A percentile compares a stretch with the other conserved stretches of the same genome.
These are phyloP conservation scores for Pelecanus crispus DNA, from an alignment of 2,113 vertebrate genomes.

Conservation along the genomic window DNA sequence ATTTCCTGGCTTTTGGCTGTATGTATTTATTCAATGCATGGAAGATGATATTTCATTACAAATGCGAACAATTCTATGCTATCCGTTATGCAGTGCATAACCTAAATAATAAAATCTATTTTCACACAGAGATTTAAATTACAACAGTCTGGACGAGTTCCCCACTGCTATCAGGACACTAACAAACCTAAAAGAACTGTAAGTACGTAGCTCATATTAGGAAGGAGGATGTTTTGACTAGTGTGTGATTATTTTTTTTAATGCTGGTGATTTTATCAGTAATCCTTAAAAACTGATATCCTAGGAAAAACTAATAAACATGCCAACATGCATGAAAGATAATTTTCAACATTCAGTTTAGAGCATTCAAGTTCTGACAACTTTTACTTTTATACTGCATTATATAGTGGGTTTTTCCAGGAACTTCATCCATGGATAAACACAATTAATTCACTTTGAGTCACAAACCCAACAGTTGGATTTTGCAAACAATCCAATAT, in stretches of 20 bases:
- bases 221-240: constrained; percentile 19
- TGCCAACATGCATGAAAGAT: background rate
- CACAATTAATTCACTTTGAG: background rate
- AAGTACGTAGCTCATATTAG: constrained; percentile 66
- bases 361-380: background rate
- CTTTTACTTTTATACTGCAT: background rate
- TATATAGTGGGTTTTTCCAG: background rate
- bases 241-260: background rate
- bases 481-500: background rate
- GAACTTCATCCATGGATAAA: background rate
- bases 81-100: background rate
- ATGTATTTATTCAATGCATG: background rate
- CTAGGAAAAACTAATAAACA: background rate
- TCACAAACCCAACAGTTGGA: background rate
- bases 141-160: constrained; percentile 83
- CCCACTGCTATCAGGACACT: constrained; percentile 84
- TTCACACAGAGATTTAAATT: constrained; percentile 82
- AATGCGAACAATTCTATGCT: background rate
- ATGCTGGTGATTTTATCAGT: constrained; percentile 16
- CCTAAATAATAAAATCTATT: constrained; percentile 31
- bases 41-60: background rate
- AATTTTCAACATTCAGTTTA: background rate
- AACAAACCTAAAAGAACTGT: constrained; percentile 90
- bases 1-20: constrained; percentile 8
- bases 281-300: constrained; percentile 1